phyloP scores from a whole-genome alignment of 2,888 invertebrate genomes.

The Pseudococcus jackbeardsleyi region DNA sequence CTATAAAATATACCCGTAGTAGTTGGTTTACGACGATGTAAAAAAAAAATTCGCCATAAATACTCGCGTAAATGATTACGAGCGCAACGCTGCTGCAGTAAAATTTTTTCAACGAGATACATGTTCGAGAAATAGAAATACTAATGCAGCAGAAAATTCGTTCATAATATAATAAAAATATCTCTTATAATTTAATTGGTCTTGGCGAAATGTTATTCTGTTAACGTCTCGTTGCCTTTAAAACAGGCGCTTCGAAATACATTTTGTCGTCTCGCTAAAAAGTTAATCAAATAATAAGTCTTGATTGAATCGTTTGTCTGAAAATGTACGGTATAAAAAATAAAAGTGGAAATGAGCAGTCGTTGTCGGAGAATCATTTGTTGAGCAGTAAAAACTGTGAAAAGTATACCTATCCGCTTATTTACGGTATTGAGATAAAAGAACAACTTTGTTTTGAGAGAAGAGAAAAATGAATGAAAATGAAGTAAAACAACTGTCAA shows the following conservation, averaged over 20 bases:
- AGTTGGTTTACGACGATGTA: not conserved
- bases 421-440: no score
- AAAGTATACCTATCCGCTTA: no score
- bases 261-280: not conserved
- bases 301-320: not conserved
- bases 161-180: not conserved
- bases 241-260: not conserved
- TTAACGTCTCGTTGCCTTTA: conserved; percentile 1
- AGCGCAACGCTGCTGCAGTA: not conserved
- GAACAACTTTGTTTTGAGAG: no score
- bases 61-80: not conserved
- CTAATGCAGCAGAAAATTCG: not conserved
- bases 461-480: no score
- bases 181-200: conserved; percentile 2
- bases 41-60: not conserved
- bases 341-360: no score
- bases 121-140: not conserved
- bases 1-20: no score
- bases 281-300: not conserved
- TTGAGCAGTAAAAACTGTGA: no score
- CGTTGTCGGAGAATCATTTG: no score
- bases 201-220: not conserved
- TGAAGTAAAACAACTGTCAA: no score
- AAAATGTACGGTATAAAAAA: not conserved
- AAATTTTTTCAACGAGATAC: not conserved